Conservation (phyloP, 2,113 vertebrate genomes). For the Ammodytes dubius region DNA sequence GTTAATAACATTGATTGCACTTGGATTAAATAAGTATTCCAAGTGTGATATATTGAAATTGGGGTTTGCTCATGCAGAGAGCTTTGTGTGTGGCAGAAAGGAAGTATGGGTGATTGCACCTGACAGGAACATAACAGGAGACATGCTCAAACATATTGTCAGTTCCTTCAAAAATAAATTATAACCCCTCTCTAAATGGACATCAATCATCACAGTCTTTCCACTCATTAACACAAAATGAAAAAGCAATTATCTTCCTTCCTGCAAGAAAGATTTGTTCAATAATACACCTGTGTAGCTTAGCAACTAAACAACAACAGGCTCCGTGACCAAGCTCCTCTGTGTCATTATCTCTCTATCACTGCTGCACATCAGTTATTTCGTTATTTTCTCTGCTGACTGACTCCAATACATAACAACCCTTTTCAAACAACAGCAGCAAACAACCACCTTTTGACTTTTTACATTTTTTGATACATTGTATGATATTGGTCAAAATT, state of each 20-base stretch:
- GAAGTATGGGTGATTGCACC: constrained; percentile 42
- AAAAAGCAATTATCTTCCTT: constrained; percentile 61
- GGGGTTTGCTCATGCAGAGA: constrained; percentile 53
- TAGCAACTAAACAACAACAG: constrained; percentile 67
- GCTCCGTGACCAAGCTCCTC: constrained; percentile 51
- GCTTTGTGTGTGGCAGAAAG: constrained; percentile 58
- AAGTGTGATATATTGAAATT: neutral
- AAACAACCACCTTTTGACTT: neutral
- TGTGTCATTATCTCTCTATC: constrained; percentile 71
- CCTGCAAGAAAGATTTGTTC: constrained; percentile 57
- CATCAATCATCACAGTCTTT: constrained; percentile 37
- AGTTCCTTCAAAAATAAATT: neutral
- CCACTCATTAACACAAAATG: constrained; percentile 56
- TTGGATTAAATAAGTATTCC: too few relatives aligned
- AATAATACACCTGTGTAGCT: constrained; percentile 64
- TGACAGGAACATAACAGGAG: constrained; percentile 26
- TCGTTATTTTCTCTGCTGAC: constrained; percentile 48
- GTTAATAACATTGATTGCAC: too few relatives aligned
- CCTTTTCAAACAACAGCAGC: constrained; percentile 5
- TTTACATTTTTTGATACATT: neutral
- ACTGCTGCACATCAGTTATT: constrained; percentile 28
- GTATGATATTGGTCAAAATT: constrained; percentile 9
- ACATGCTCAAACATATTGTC: neutral
- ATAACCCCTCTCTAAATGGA: constrained; percentile 41
- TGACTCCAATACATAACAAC: constrained; percentile 32